Base-by-base conservation (phyloP, 2,797 vertebrate species). In the Mionectes olivaceus region DNA sequence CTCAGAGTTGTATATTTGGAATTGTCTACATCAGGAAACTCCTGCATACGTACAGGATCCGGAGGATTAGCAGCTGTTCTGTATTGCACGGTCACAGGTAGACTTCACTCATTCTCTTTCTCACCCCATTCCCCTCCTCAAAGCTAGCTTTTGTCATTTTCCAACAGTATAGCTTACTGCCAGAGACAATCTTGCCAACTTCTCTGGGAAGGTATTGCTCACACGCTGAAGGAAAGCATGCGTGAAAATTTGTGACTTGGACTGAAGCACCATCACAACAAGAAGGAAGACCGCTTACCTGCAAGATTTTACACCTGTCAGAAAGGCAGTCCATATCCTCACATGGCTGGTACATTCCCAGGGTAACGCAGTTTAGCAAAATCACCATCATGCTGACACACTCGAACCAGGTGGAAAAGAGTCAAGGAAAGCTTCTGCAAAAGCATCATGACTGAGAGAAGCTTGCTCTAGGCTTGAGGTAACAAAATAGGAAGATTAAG, bases 291-390 rank as follows among this genome's bases (percentile, higher is more conserved):
- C 37, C 17, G 44, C 97, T 97, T 97, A 99, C 99, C 99, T 99
- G 99, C 89, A 99, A 98, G 93, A 99, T 98, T 97, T 99, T 99
- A 98, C 99, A 99, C 97, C 99, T 99, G 96, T 99, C 99, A 2
- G 99, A 99, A 90, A 99, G 99, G 96, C 99, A 99, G 97, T 99
- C 99, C 97, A 99, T 99, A 98, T 99, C 99, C 89, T 99, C 99
- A 47, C 99, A 99, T 0, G 99, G 99, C 93, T 99, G 99, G 98
- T 99, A 99, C 99, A 99, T 99, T 96, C 99, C 99, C 96, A 99
- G 97, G 8, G 99, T 99, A 94, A 99, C 99, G 28, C 99, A 99
- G 98, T 99, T 99, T 79, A 99, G 98, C 93, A 99, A 98, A 97
- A 99, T 99, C 96, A 99, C 99, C 99, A 99, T 98, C 98, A 99